phyloP scores from a whole-genome alignment of 1,140 invertebrate genomes.

The Drosophila carrolli region DNA sequence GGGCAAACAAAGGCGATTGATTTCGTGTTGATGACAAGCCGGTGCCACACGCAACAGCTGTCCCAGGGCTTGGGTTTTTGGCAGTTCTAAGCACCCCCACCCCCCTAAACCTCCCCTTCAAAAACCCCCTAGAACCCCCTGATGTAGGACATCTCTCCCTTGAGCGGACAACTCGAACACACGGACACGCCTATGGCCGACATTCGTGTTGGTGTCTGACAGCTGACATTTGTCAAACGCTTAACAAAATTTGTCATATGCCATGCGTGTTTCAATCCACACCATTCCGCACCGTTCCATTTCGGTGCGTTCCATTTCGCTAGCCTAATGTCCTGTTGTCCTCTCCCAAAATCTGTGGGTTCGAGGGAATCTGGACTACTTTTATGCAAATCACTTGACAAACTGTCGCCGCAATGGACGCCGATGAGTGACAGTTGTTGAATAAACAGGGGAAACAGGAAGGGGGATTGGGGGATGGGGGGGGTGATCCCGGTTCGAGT shows the following conservation, averaged over 20 bases:
- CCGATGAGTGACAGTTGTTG: constrained; percentile 37
- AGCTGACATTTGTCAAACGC: constrained; percentile 83
- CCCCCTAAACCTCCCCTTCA: background rate
- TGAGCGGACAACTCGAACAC: constrained; percentile 4
- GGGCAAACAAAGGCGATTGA: constrained; percentile 61
- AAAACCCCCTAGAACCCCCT: background rate
- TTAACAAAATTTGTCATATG: constrained; percentile 78
- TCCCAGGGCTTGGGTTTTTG: background rate
- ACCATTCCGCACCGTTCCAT: constrained; percentile 11
- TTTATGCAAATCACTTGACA: constrained; percentile 78
- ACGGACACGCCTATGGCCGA: constrained; percentile 24
- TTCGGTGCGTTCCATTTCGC: constrained; percentile 32
- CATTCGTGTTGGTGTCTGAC: constrained; percentile 64
- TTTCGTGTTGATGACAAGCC: constrained; percentile 59
- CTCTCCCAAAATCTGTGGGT: constrained; percentile 13
- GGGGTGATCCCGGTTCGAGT: constrained; percentile 19
- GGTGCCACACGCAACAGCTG: constrained; percentile 52
- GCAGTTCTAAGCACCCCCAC: too few relatives aligned
- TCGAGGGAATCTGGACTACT: constrained; percentile 35
- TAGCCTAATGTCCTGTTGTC: constrained; percentile 40
- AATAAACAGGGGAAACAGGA: constrained; percentile 1
- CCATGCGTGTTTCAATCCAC: constrained; percentile 31
- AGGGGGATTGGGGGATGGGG: background rate
- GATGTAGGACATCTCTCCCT: background rate
- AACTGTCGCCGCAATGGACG: constrained; percentile 51